These are phyloP conservation scores for Pterophyllum scalare DNA, from an alignment of 2,113 vertebrate genomes.

Conservation along the genomic window DNA sequence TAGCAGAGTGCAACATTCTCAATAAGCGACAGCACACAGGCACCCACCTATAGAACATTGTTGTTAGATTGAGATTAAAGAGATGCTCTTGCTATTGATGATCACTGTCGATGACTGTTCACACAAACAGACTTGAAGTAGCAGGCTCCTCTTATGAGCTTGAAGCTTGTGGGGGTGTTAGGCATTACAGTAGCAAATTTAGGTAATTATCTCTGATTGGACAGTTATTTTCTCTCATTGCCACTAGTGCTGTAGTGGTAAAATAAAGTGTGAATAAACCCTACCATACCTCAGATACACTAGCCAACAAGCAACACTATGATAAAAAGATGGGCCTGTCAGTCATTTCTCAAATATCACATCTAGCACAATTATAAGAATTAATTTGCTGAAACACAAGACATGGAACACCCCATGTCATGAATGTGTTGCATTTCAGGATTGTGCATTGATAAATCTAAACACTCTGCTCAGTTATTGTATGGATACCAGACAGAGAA, in stretches of 20 bases:
- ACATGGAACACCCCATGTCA: not conserved
- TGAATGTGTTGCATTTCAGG: conserved; percentile 8
- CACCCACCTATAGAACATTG: not conserved
- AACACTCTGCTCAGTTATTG: conserved; percentile 40
- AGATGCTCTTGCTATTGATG: not conserved
- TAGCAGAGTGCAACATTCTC: conserved; percentile 1
- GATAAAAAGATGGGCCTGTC: conserved; percentile 3
- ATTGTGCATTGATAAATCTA: conserved; percentile 16
- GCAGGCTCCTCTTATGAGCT: not conserved
- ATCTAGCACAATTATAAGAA: conserved; percentile 1
- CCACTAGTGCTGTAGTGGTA: not conserved
- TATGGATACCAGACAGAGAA: conserved; percentile 51
- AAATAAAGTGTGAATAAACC: conserved; percentile 5
- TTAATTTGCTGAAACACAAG: not conserved
- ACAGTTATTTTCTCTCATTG: conserved; percentile 24
- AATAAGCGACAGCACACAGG: not conserved
- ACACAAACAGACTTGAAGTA: not conserved
- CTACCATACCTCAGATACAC: not conserved
- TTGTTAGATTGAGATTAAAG: conserved; percentile 17
- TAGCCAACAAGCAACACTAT: not conserved
- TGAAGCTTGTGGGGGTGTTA: conserved; percentile 5
- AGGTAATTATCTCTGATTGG: conserved; percentile 39
- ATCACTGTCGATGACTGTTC: conserved; percentile 4
- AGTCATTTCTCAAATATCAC: not conserved
- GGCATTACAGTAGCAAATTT: conserved; percentile 22